phyloP scores from a whole-genome alignment of 2,113 vertebrate species.

The Nycticorax nycticorax region DNA sequence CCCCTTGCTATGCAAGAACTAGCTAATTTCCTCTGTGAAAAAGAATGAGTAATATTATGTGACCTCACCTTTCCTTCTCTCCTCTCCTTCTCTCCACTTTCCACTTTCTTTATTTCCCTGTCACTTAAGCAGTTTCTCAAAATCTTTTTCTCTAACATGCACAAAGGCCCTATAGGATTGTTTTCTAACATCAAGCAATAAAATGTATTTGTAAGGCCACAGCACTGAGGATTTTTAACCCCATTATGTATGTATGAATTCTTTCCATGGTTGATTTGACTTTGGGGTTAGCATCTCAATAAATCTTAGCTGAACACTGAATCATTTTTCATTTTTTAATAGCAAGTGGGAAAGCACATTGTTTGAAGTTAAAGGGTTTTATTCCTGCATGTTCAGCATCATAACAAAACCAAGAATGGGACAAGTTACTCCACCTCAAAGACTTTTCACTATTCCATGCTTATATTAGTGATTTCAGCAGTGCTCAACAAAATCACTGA shows the following conservation, averaged over 20 bases:
- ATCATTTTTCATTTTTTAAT: slow-evolving; percentile 29
- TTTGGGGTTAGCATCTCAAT: slow-evolving; percentile 11
- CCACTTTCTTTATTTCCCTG: neutral
- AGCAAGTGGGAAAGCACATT: neutral
- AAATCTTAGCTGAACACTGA: neutral
- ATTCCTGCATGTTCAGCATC: neutral
- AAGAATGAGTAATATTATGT: neutral
- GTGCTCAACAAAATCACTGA: neutral
- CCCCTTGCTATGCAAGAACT: neutral
- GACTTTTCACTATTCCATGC: neutral
- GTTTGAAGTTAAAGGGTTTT: neutral
- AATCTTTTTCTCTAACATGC: neutral
- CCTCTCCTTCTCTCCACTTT: neutral
- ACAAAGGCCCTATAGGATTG: neutral
- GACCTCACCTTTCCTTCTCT: neutral
- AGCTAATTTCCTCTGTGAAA: neutral
- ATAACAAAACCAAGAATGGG: neutral
- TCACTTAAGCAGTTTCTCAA: neutral
- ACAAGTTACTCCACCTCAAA: neutral
- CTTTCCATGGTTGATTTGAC: neutral
- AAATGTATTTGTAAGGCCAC: neutral
- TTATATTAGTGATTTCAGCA: neutral
- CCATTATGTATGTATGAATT: slow-evolving; percentile 8
- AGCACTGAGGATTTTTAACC: neutral
- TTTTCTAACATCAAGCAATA: neutral